phyloP scores from a whole-genome alignment of 2,797 vertebrate genomes.

The Typhlichthys subterraneus region DNA sequence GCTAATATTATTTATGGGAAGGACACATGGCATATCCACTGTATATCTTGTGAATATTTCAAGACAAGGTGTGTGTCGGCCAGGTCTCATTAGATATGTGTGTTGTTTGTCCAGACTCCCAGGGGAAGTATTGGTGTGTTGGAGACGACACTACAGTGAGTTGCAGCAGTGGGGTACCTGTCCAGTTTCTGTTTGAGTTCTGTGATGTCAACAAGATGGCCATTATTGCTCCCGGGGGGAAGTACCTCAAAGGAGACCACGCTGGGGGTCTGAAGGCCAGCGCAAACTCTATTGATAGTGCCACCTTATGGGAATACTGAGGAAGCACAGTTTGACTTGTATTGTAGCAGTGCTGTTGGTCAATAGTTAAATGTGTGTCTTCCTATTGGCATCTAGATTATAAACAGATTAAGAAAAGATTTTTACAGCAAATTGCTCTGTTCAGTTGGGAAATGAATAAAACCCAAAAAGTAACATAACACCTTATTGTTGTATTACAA shows the following conservation, averaged over 20 bases:
- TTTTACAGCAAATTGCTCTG: constrained; percentile 19
- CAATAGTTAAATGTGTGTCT: constrained; percentile 38
- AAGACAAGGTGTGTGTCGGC: neutral
- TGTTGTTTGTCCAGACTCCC: constrained; percentile 80
- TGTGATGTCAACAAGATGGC: constrained; percentile 95
- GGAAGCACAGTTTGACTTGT: constrained; percentile 26
- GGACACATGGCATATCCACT: neutral
- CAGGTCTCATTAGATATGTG: constrained; percentile 10
- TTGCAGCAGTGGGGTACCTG: constrained; percentile 84
- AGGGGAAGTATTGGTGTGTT: constrained; percentile 93
- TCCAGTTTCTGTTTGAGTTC: constrained; percentile 94
- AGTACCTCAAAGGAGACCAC: constrained; percentile 95
- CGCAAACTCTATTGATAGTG: constrained; percentile 81
- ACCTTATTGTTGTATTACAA: constrained; percentile 24
- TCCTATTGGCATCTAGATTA: constrained; percentile 46
- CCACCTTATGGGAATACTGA: constrained; percentile 96
- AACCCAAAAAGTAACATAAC: constrained; percentile 1
- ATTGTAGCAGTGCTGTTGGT: constrained; percentile 24
- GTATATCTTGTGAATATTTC: neutral
- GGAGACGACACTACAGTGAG: constrained; percentile 84
- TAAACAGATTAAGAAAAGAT: constrained; percentile 4
- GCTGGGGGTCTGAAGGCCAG: constrained; percentile 93
- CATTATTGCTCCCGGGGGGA: constrained; percentile 85
- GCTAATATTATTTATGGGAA: too few relatives aligned
- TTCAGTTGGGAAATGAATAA: constrained; percentile 8